Evolutionary conservation across 2,797 vertebrate species (phyloP).

Genomic region (Hyperoplus immaculatus): DNA sequence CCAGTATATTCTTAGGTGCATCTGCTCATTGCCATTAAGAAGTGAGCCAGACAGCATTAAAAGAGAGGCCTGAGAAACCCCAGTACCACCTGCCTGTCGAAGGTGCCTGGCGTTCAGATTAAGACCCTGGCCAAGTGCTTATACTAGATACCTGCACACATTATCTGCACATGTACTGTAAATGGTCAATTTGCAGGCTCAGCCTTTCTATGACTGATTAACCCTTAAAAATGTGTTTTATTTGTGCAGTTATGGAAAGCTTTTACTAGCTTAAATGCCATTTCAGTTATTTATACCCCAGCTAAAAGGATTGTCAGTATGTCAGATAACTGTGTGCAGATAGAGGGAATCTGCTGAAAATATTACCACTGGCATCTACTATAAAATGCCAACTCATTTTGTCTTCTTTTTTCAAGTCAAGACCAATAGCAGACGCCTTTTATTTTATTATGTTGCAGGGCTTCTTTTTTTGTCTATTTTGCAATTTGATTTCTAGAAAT

Average conservation of each 20-base stretch:
- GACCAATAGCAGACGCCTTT: slow-evolving; percentile 3
- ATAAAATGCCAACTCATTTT: slow-evolving; percentile 28
- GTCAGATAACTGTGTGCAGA: no score
- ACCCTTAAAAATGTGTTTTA: slow-evolving; percentile 14
- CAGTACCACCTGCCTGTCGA: slow-evolving; percentile 15
- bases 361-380: slow-evolving; percentile 30
- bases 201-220: neutral
- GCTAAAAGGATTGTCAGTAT: neutral
- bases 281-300: slow-evolving; percentile 23
- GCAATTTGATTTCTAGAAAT: neutral
- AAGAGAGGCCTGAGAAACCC: slow-evolving; percentile 22
- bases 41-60: slow-evolving; percentile 26
- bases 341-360: slow-evolving; percentile 10
- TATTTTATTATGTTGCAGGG: neutral
- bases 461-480: no score
- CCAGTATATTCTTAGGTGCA: slow-evolving; percentile 42
- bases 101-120: neutral
- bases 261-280: slow-evolving; percentile 1
- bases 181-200: slow-evolving; percentile 11
- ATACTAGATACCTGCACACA: neutral
- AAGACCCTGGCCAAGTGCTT: neutral
- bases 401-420: slow-evolving; percentile 31
- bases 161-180: slow-evolving; percentile 1
- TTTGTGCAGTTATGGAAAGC: slow-evolving; percentile 6
- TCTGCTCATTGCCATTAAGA: slow-evolving; percentile 37